Conservation (phyloP, 2,888 invertebrate genomes). For the Phragmatobia fuliginosa region DNA sequence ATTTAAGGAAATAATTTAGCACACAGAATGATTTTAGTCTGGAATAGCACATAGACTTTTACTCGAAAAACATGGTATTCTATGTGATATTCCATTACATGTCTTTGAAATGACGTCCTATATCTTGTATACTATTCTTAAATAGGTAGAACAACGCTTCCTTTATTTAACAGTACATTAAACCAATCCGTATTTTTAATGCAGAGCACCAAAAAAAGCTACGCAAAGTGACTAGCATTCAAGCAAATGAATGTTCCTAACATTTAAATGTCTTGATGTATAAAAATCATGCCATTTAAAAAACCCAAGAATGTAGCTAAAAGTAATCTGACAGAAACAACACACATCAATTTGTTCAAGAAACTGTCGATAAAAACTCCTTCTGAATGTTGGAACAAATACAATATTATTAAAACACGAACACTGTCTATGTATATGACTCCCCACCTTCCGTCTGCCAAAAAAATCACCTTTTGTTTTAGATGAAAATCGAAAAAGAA, state of each 20-base stretch:
- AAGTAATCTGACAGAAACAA: not conserved
- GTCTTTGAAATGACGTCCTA: not conserved
- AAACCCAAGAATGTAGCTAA: not conserved
- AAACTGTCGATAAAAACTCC: conserved; percentile 5
- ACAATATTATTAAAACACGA: conserved; percentile 35
- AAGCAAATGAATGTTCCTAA: not conserved
- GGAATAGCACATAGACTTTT: too few species aligned
- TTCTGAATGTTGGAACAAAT: conserved; percentile 10
- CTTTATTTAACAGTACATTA: not conserved
- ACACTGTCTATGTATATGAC: conserved; percentile 26
- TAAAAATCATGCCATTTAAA: not conserved
- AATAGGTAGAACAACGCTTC: not conserved
- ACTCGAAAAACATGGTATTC: too few species aligned
- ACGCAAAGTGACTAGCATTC: not conserved
- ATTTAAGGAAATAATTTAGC: too few species aligned
- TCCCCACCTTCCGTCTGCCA: conserved; percentile 69
- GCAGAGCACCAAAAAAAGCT: not conserved
- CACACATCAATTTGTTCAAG: not conserved
- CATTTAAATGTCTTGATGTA: not conserved
- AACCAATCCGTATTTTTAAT: not conserved
- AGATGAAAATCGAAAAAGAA: conserved; percentile 84
- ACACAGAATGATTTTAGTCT: too few species aligned
- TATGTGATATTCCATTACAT: too few species aligned
- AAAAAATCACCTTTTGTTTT: conserved; percentile 78
- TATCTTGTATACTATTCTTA: not conserved